Conservation (phyloP, 2,113 vertebrate species). For the Suricata suricatta region DNA sequence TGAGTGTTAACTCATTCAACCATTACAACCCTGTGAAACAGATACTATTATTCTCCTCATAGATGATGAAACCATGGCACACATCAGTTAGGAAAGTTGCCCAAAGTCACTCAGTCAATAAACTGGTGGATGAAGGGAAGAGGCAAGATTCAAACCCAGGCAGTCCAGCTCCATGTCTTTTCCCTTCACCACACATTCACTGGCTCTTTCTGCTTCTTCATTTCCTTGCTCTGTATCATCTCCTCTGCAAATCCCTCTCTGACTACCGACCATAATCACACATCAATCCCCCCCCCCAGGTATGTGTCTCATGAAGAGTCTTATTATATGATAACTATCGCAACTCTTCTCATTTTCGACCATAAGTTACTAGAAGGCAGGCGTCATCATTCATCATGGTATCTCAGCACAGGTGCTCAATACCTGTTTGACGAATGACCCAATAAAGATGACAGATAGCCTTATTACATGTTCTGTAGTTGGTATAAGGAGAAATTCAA, state of each 20-base stretch:
- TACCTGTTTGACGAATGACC: constrained; percentile 67
- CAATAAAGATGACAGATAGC: constrained; percentile 70
- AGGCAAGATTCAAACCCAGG: background rate
- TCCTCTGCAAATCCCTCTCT: background rate
- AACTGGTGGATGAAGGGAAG: background rate
- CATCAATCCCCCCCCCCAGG: background rate
- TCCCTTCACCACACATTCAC: background rate
- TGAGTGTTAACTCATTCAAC: background rate
- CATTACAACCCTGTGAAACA: background rate
- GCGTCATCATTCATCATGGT: constrained; percentile 61
- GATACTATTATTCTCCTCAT: background rate
- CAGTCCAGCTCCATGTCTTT: background rate
- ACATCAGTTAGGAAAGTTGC: background rate
- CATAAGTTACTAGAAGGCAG: constrained; percentile 31
- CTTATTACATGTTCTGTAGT: constrained; percentile 51
- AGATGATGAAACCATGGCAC: background rate
- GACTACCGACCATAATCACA: background rate
- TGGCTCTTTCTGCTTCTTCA: background rate
- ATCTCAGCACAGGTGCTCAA: constrained; percentile 58
- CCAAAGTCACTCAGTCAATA: background rate
- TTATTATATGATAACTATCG: background rate
- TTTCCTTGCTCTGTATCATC: background rate
- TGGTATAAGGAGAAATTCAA: constrained; percentile 40
- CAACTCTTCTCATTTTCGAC: constrained; percentile 25
- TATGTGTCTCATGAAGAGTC: background rate